phyloP scores from a whole-genome alignment of 2,113 vertebrate genomes.

The Hoplias malabaricus region DNA sequence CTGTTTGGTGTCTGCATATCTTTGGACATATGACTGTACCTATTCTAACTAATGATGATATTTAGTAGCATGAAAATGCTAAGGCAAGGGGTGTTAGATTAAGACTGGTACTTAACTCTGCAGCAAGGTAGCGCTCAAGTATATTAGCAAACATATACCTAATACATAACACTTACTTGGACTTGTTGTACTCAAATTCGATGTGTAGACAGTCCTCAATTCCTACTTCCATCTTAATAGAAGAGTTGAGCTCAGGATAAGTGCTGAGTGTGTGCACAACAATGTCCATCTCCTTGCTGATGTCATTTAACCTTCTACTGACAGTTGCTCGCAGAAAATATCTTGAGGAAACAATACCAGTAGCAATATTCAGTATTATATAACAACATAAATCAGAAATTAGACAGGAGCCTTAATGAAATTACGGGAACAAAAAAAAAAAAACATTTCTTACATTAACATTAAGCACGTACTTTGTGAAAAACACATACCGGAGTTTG shows the following conservation, averaged over 20 bases:
- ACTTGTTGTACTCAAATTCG: constrained; percentile 99
- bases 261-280: constrained; percentile 96
- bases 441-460: not conserved
- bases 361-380: not conserved
- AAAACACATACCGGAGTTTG: constrained; percentile 82
- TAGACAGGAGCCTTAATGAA: not conserved
- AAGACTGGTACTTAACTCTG: not conserved
- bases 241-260: constrained; percentile 95
- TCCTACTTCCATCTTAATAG: constrained; percentile 99
- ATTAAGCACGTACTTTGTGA: not conserved
- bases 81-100: not conserved
- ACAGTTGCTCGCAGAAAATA: constrained; percentile 96
- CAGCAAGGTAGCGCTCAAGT: too few species aligned
- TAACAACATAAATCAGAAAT: not conserved
- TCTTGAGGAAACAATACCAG: constrained; percentile 64
- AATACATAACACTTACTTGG: constrained; percentile 82
- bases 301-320: constrained; percentile 91
- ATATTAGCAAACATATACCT: not conserved
- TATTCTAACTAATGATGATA: not conserved
- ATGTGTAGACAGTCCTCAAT: constrained; percentile 99
- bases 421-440: not conserved
- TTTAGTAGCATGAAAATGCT: not conserved
- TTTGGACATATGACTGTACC: too few species aligned
- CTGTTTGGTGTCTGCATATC: too few species aligned
- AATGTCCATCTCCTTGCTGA: constrained; percentile 97